Evolutionary conservation across 2,888 invertebrate species (phyloP), one percentile per base, ranked within the genome.

Genomic region (Eupithecia abbreviata): DNA sequence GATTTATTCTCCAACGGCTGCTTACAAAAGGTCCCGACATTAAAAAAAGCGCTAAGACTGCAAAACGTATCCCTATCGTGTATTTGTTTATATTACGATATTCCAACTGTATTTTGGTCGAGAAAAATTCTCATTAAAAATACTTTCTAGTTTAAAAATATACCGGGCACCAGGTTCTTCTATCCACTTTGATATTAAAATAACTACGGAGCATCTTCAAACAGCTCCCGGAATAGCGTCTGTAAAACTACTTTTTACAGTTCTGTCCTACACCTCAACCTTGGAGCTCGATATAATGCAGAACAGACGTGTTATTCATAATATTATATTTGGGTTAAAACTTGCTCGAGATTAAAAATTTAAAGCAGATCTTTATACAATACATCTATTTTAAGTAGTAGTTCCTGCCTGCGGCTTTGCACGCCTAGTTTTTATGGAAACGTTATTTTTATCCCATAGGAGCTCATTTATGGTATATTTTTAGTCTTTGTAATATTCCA

Each of bases 181-280:
- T 18, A 43, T 30, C 72, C 5, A 49, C 73, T 73, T 71, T 47
- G 65, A 58, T 73, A 74, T 69, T 66, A 70, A 75, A 75, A 77
- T 71, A 75, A 67, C 70, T 30, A n/a, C 65, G 66, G 51, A 66
- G 74, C 71, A 72, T 80, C 76, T 71, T 73, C 47, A 73, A 77
- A 73, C 74, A 45, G 30, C 41, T 76, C 76, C 77, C 55, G 47
- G 73, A 90, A 90, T 86, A 84, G 83, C 88, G 84, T 86, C 86
- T 86, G 83, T 82, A 81, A 87, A 87, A 88, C 86, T 79, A 82
- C 83, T 85, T 87, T 89, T 88, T 86, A 82, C 66, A 71, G 72
- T 68, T 65, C 72, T 75, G 62, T 71, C 75, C 75, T 75, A 75
- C 74, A 75, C 47, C 67, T 68, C 75, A 68, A 78, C 77, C 76